Conservation (phyloP, 2,797 vertebrate genomes). For the Acropternis orthonyx region DNA sequence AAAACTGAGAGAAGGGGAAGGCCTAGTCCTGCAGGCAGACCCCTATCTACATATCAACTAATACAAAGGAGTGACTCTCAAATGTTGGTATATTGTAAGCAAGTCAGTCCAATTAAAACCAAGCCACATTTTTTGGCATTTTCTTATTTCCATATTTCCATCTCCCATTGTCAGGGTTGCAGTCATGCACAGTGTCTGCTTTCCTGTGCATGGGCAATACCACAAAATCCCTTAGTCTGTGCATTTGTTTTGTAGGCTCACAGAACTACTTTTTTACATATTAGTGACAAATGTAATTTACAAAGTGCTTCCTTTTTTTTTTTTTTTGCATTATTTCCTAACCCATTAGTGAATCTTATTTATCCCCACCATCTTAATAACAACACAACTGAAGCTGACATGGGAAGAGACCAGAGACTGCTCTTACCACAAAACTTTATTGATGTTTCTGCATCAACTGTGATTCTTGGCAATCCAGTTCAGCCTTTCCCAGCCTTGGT, state of each 20-base stretch:
- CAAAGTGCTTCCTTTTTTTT: neutral
- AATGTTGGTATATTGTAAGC: neutral
- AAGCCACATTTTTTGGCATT: neutral
- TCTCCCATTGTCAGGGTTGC: neutral
- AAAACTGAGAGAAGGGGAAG: neutral
- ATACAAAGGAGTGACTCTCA: neutral
- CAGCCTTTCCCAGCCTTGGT: neutral
- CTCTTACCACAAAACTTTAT: slow-evolving; percentile 7
- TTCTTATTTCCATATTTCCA: neutral
- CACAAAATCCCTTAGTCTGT: neutral
- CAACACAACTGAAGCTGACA: neutral
- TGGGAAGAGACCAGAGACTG: neutral
- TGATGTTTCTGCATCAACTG: slow-evolving; percentile 24
- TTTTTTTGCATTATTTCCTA: neutral
- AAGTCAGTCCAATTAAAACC: neutral
- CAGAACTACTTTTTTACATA: neutral
- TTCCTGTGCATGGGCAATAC: neutral
- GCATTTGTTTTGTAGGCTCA: neutral
- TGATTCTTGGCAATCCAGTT: slow-evolving; percentile 43
- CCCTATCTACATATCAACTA: neutral
- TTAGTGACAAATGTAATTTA: neutral
- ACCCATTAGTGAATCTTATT: neutral
- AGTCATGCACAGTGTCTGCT: neutral
- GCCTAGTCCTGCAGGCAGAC: neutral
- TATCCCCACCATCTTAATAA: neutral